These are phyloP conservation scores for Anaspis maculata DNA, from an alignment of 2,888 invertebrate species.

Conservation along the genomic window DNA sequence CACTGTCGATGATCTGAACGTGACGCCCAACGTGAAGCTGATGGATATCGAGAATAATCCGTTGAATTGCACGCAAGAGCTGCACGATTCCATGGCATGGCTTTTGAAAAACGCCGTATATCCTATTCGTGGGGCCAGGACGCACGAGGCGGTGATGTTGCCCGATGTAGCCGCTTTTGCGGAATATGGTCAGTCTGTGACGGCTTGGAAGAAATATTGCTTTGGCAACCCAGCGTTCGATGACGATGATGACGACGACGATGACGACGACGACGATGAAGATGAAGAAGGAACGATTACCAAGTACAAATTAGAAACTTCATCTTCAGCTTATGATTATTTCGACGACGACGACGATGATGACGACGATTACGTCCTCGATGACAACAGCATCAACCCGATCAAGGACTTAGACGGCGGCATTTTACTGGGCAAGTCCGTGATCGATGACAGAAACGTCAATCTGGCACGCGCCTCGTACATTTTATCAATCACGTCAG, in stretches of 20 bases:
- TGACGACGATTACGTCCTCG: conserved; percentile 30
- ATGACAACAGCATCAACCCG: background rate
- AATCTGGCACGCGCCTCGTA: conserved; percentile 27
- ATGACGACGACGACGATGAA: conserved; percentile 11
- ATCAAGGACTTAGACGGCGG: background rate
- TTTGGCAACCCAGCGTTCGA: background rate
- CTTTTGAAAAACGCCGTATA: conserved; percentile 51
- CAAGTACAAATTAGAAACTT: conserved; percentile 18
- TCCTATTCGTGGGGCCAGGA: conserved; percentile 39
- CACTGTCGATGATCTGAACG: conserved; percentile 50
- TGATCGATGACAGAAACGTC: conserved; percentile 23
- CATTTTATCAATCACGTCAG: conserved; percentile 41
- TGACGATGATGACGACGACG: conserved; percentile 7
- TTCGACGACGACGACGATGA: conserved; percentile 39
- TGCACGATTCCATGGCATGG: conserved; percentile 59
- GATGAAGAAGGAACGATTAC: conserved; percentile 22
- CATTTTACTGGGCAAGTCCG: background rate
- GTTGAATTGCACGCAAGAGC: conserved; percentile 58
- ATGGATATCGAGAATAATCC: conserved; percentile 59
- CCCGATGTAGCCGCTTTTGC: conserved; percentile 1
- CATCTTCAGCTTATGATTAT: too few relatives aligned
- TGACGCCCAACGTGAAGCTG: conserved; percentile 49
- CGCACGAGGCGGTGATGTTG: conserved; percentile 16
- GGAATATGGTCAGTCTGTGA: conserved; percentile 3
- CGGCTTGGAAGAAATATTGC: background rate